Percentiles rank a stretch among this genome's conserved stretches.
phyloP scores from a whole-genome alignment of 2,888 invertebrate species.

The Watsonalla cultraria region DNA sequence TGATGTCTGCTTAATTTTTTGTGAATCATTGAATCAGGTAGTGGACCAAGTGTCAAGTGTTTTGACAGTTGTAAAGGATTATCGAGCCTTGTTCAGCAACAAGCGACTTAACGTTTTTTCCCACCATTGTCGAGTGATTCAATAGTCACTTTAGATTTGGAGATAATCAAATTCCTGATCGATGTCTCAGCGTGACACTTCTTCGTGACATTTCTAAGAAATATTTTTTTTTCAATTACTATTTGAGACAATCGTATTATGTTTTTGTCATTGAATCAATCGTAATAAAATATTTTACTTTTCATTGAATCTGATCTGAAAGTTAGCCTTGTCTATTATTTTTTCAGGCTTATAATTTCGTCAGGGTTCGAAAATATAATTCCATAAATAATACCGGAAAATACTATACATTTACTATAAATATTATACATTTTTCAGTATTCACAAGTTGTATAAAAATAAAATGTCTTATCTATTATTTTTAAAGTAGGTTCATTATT shows the following conservation, averaged over 20 bases:
- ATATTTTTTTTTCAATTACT: background rate
- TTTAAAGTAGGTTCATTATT: too few relatives aligned
- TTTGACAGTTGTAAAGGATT: slow-evolving; percentile 40
- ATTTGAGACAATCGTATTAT: background rate
- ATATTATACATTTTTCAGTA: too few relatives aligned
- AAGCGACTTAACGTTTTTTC: slow-evolving; percentile 2
- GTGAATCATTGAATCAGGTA: background rate
- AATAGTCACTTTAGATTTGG: background rate
- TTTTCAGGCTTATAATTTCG: too few relatives aligned
- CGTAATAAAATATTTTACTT: too few relatives aligned
- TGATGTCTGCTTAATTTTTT: too few relatives aligned
- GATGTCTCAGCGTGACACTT: background rate
- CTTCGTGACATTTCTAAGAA: background rate
- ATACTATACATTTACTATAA: too few relatives aligned
- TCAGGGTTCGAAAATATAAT: too few relatives aligned
- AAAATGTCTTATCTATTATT: too few relatives aligned
- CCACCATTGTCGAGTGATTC: slow-evolving; percentile 1
- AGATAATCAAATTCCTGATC: background rate
- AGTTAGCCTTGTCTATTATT: too few relatives aligned
- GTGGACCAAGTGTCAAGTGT: slow-evolving; percentile 36
- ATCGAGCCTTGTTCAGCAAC: background rate
- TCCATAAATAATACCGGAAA: too few relatives aligned
- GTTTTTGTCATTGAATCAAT: background rate
- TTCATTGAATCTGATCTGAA: too few relatives aligned
- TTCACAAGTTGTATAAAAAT: too few relatives aligned